Base-by-base conservation (phyloP, 2,113 vertebrate genomes). In the Scomber colias region DNA sequence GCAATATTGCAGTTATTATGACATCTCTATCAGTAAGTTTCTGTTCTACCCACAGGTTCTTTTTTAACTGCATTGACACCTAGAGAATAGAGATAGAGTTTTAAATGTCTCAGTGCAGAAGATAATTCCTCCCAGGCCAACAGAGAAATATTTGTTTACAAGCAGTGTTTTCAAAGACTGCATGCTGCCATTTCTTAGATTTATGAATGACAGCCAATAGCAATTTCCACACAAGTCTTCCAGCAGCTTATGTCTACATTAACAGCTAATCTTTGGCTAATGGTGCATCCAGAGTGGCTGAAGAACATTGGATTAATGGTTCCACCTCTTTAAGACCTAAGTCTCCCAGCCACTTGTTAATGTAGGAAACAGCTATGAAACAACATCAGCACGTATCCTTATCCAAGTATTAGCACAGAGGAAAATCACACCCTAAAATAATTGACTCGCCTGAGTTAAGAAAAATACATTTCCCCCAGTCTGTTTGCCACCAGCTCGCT, bases 401-500 rank as follows among this genome's bases (percentile, higher is more conserved):
- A 69, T 82, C 71, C 68, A 57, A 72, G 61, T 65, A 72, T 90
- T 86, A 81, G 66, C 49, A 71, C 51, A 54, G 51, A 81, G 71
- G 66, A 68, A 85, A 92, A 89, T 91, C 67, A 76, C 76, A 79
- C 82, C 73, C 70, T 71, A 31, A 83, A 80, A 81, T 87, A 93
- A 93, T 89, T 84, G 79, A 83, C 75, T 86, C 68, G 63, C 64
- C 57, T 80, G 66, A 62, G 50, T 87, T 90, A 76, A 83, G 77
- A 80, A 78, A 83, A 90, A 89, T 78, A 61, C 53, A 78, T 90
- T 90, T 89, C 59, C 75, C 70, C 72, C 76, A 63, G 50, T 82
- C 64, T 76, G 68, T 50, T 15, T 78, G 78, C 69, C 67, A 61
- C 50, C 24, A 73, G 81, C 66, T 89, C 3, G 1, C 59, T 68